phyloP scores from a whole-genome alignment of 2,888 invertebrate genomes.

The Polyommatus icarus region DNA sequence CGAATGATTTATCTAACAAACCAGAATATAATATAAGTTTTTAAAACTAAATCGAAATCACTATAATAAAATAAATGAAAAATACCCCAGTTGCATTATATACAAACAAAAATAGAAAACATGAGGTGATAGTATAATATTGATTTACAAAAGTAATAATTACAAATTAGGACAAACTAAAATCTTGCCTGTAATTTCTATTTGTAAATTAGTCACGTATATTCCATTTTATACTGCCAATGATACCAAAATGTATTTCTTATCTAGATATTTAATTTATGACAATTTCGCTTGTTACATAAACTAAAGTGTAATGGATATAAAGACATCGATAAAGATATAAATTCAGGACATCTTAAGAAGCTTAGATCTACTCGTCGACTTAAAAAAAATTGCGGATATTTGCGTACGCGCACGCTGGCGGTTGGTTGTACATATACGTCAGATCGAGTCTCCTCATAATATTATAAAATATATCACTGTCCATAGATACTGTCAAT shows the following conservation, averaged over 20 bases:
- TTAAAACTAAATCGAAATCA: not conserved
- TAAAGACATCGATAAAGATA: not conserved
- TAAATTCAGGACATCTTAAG: not conserved
- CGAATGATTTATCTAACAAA: not conserved
- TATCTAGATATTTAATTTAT: not conserved
- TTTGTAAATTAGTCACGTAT: not conserved
- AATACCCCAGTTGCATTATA: not conserved
- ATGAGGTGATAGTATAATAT: not conserved
- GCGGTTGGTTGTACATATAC: not conserved
- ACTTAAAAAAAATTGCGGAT: not conserved
- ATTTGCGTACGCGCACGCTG: not conserved
- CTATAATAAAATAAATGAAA: not conserved
- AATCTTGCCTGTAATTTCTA: not conserved
- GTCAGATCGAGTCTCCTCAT: not conserved
- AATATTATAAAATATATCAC: not conserved
- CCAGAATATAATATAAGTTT: not conserved
- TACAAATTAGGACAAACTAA: not conserved
- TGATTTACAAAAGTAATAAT: not conserved
- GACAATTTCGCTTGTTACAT: not conserved
- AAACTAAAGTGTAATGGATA: not conserved
- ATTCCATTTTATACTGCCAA: constrained; percentile 1
- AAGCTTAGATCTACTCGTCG: not conserved
- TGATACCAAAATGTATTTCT: not conserved
- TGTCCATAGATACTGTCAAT: not conserved
- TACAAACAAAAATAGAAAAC: not conserved